These are phyloP conservation scores for Ivindomyrus marchei DNA, from an alignment of 2,113 vertebrate species.

Conservation along the genomic window DNA sequence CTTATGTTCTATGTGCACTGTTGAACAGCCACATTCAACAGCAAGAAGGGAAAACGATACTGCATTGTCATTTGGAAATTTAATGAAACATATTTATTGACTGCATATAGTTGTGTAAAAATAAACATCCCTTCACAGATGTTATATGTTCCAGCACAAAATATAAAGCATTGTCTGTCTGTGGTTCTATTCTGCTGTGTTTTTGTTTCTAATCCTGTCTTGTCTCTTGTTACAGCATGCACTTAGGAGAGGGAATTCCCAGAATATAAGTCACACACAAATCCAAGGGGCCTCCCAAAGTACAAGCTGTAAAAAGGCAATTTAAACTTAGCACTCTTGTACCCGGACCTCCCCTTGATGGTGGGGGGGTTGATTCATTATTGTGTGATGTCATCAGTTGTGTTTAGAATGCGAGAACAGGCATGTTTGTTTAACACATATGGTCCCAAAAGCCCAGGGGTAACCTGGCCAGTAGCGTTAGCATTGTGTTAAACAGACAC, in stretches of 20 bases:
- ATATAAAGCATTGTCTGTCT: not conserved
- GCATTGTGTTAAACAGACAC: not conserved
- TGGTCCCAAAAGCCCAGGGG: not conserved
- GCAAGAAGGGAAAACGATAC: not conserved
- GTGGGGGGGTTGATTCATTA: not conserved
- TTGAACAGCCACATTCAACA: not conserved
- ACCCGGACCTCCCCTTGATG: not conserved
- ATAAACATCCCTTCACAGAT: not conserved
- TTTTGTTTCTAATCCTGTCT: not conserved
- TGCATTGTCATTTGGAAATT: not conserved
- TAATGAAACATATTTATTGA: not conserved
- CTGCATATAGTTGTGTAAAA: not conserved
- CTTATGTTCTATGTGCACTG: not conserved
- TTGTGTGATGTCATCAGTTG: not conserved
- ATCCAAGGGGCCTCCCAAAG: not conserved
- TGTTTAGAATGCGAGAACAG: not conserved
- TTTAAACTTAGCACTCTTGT: not conserved
- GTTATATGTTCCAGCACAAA: not conserved
- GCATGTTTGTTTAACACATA: not conserved
- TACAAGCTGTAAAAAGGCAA: not conserved
- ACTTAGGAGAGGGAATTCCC: not conserved
- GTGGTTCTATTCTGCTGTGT: not conserved
- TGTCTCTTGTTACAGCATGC: not conserved
- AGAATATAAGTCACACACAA: not conserved
- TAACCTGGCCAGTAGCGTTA: not conserved